Percentiles rank a stretch among this genome's conserved stretches.
Evolutionary conservation across 2,888 invertebrate species (phyloP).

Genomic region (Antitype chi): DNA sequence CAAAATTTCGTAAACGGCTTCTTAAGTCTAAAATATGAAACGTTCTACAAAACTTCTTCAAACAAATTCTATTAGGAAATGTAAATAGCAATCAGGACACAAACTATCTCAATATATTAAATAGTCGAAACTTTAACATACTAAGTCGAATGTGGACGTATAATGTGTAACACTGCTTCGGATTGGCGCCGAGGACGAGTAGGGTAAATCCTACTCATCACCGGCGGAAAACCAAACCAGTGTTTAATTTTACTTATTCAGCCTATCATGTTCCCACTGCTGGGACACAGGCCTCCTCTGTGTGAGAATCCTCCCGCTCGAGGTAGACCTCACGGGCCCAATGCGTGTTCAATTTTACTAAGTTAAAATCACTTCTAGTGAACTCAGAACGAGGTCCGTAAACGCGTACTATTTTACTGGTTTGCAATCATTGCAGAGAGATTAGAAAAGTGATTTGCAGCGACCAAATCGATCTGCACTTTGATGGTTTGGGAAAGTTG

Average conservation of each 20-base stretch:
- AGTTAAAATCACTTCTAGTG: background rate
- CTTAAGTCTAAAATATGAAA: constrained; percentile 5
- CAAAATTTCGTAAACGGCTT: no score
- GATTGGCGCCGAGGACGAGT: background rate
- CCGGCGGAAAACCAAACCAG: no score
- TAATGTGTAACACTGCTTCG: constrained; percentile 9
- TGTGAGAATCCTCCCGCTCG: no score
- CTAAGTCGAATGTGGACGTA: constrained; percentile 34
- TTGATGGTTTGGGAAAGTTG: no score
- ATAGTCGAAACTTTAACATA: constrained; percentile 43
- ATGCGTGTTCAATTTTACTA: background rate
- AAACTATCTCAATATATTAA: constrained; percentile 56
- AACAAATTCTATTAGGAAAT: constrained; percentile 46
- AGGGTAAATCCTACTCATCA: background rate
- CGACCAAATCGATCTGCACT: no score
- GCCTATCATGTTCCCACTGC: no score
- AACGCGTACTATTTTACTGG: background rate
- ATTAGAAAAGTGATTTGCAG: no score
- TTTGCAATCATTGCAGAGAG: no score
- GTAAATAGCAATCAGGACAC: constrained; percentile 17
- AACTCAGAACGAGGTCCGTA: background rate
- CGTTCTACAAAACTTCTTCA: constrained; percentile 15
- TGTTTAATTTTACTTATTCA: no score
- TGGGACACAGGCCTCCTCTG: no score
- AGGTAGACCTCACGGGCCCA: no score